phyloP scores from a whole-genome alignment of 2,113 vertebrate species.

The Erythrolamprus reginae region DNA sequence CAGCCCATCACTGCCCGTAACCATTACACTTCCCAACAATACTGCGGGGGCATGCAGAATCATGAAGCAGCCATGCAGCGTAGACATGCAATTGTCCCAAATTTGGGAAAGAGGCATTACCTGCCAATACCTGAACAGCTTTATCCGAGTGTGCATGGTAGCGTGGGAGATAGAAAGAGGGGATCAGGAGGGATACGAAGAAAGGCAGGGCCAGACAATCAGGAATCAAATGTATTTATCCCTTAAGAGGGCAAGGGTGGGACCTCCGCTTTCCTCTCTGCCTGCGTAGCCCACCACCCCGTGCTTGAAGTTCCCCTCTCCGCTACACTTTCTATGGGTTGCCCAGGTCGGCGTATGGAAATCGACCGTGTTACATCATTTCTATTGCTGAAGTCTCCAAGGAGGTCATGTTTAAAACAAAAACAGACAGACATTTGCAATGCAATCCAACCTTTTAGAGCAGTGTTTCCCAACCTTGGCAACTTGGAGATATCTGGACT shows the following conservation, averaged over 20 bases:
- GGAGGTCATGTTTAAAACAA: background rate
- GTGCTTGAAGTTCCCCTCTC: background rate
- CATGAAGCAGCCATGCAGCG: conserved; percentile 5
- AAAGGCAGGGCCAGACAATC: background rate
- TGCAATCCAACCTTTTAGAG: background rate
- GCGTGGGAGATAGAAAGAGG: conserved; percentile 52
- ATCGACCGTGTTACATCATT: background rate
- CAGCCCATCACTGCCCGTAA: too few species aligned
- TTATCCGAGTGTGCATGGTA: conserved; percentile 47
- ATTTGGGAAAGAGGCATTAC: conserved; percentile 38
- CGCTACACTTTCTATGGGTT: background rate
- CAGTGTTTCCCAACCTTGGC: too few species aligned
- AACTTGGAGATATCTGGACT: too few species aligned
- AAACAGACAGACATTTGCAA: background rate
- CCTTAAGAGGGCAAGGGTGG: too few species aligned
- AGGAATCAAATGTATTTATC: background rate
- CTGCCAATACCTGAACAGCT: conserved; percentile 39
- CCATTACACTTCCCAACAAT: background rate
- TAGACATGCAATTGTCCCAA: conserved; percentile 3
- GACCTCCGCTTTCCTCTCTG: background rate
- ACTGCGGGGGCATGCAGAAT: background rate
- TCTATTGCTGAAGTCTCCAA: background rate
- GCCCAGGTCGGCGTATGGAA: background rate
- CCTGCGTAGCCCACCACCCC: background rate
- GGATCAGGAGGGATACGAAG: conserved; percentile 36